These are phyloP conservation scores for Antheraea yamamai DNA, from an alignment of 2,888 invertebrate genomes.

Conservation along the genomic window DNA sequence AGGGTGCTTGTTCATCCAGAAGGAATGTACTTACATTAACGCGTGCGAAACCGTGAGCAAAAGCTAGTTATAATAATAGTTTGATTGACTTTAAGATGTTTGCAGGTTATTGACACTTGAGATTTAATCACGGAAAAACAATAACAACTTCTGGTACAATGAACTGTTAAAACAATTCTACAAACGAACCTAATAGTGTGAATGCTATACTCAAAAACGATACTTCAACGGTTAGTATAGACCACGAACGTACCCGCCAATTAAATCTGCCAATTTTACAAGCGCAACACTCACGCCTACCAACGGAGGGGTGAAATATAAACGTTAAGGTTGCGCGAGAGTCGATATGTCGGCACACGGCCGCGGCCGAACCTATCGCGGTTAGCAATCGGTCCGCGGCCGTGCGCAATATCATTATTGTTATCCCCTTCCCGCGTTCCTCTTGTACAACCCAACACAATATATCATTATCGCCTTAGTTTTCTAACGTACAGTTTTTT, in stretches of 20 bases:
- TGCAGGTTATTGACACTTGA: too few relatives aligned
- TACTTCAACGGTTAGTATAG: constrained; percentile 37
- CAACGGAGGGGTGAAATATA: constrained; percentile 52
- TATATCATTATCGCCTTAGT: constrained; percentile 12
- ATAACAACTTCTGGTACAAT: not conserved
- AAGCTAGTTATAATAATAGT: too few relatives aligned
- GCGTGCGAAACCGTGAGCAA: too few relatives aligned
- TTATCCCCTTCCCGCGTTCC: constrained; percentile 42
- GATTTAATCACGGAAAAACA: constrained; percentile 1
- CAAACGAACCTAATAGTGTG: not conserved
- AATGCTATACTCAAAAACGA: constrained; percentile 31
- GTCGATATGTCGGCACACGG: constrained; percentile 24
- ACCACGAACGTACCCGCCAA: constrained; percentile 59
- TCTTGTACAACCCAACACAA: constrained; percentile 13
- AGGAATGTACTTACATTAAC: too few relatives aligned
- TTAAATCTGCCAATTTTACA: constrained; percentile 64
- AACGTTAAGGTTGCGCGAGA: constrained; percentile 40
- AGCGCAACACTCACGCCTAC: constrained; percentile 62
- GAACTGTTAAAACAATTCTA: not conserved
- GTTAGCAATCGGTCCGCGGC: constrained; percentile 36
- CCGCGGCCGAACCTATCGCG: constrained; percentile 27
- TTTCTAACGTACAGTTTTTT: not conserved
- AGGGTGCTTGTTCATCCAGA: too few relatives aligned
- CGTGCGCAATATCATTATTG: constrained; percentile 65
- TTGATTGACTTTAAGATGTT: too few relatives aligned